A percentile compares a stretch with the other conserved stretches of the same genome.
Evolutionary conservation across 2,888 invertebrate genomes (phyloP).

Genomic region (Bimastos eiseni): DNA sequence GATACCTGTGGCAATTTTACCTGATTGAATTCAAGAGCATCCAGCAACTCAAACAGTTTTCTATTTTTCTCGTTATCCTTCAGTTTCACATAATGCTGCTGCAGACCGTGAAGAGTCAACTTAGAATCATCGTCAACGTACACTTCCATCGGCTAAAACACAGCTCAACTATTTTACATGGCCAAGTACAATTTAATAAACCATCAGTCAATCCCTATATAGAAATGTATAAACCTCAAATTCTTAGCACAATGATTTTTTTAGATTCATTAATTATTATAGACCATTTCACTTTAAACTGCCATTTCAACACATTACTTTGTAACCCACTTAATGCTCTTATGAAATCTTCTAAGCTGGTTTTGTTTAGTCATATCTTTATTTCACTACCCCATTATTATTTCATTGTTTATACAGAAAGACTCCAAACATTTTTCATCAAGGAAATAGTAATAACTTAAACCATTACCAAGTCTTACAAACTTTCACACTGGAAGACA

Average conservation of each 20-base stretch:
- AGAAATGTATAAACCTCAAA: not conserved
- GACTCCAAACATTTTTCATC: too few species aligned
- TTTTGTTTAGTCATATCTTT: not conserved
- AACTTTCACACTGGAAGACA: not conserved
- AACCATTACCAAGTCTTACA: not conserved
- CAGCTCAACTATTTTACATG: conserved; percentile 15
- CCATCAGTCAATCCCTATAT: not conserved
- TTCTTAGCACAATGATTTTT: not conserved
- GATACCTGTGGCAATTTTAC: conserved; percentile 64
- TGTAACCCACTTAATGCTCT: not conserved
- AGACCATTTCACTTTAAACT: not conserved
- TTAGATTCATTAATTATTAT: not conserved
- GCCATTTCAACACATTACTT: not conserved
- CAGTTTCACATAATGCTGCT: conserved; percentile 97
- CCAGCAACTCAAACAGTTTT: conserved; percentile 94
- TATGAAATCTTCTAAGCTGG: not conserved
- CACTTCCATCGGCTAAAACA: conserved; percentile 92
- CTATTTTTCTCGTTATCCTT: conserved; percentile 99
- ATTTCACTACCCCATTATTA: too few species aligned
- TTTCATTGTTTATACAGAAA: too few species aligned
- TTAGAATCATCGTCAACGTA: conserved; percentile 99
- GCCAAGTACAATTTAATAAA: not conserved
- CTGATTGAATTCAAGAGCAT: conserved; percentile 98
- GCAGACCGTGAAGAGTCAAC: conserved; percentile 94
- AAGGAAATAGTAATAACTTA: too few species aligned